Percentiles rank a stretch among this genome's conserved stretches.
Evolutionary conservation across 1,140 invertebrate species (phyloP).

Genomic region (Antheraea pernyi): DNA sequence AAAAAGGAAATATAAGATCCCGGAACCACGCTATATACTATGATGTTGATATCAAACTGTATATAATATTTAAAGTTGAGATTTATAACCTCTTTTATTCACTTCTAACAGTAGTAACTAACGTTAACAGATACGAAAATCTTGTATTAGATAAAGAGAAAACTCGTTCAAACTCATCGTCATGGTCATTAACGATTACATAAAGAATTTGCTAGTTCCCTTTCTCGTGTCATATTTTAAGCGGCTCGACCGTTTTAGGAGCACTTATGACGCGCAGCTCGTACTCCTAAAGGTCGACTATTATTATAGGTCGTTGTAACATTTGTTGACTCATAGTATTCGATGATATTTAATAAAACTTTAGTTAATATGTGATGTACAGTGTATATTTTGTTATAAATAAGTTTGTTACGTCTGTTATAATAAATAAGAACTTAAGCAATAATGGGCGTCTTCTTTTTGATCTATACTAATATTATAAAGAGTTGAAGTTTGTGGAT

Average conservation of each 20-base stretch:
- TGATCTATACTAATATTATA: too few species aligned
- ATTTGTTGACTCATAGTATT: constrained; percentile 1
- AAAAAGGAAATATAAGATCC: too few species aligned
- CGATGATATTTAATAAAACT: background rate
- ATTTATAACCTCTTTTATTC: too few species aligned
- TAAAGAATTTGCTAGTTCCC: constrained; percentile 64
- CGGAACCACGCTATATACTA: too few species aligned
- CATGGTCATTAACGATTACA: constrained; percentile 68
- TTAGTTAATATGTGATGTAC: too few species aligned
- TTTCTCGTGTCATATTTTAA: constrained; percentile 60
- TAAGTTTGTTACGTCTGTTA: too few species aligned
- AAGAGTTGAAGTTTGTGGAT: too few species aligned
- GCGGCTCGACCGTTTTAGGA: constrained; percentile 50
- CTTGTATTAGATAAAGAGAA: constrained; percentile 39
- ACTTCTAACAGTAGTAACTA: background rate
- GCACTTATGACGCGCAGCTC: constrained; percentile 25
- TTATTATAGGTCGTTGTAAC: background rate
- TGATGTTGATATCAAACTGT: too few species aligned
- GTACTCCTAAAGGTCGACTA: constrained; percentile 1
- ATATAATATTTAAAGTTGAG: too few species aligned
- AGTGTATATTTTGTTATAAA: too few species aligned
- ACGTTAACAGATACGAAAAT: constrained; percentile 23
- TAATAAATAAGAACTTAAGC: too few species aligned
- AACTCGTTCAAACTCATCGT: constrained; percentile 42
- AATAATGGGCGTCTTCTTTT: too few species aligned